phyloP scores from a whole-genome alignment of 1,140 invertebrate species.

The Drosophila novamexicana region DNA sequence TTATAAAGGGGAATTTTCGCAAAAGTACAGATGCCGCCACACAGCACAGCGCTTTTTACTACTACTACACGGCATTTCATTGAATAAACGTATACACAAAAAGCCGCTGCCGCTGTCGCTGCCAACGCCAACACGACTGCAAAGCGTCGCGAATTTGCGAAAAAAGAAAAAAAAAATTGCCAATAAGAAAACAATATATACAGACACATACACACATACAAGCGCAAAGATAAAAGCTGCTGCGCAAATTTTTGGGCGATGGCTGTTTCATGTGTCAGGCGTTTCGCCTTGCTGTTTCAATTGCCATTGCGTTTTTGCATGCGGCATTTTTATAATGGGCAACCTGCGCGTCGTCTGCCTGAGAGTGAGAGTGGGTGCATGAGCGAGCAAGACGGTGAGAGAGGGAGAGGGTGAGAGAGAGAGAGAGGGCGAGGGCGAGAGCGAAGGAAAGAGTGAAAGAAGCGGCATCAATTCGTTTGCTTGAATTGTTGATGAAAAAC shows the following conservation, averaged over 20 bases:
- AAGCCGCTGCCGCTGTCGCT: constrained; percentile 46
- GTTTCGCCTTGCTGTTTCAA: constrained; percentile 59
- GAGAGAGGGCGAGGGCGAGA: constrained; percentile 17
- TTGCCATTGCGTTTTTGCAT: constrained; percentile 61
- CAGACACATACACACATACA: constrained; percentile 36
- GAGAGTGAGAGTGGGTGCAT: constrained; percentile 45
- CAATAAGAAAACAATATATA: constrained; percentile 59
- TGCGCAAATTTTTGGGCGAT: constrained; percentile 82
- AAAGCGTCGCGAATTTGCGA: constrained; percentile 40
- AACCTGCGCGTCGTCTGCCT: constrained; percentile 60
- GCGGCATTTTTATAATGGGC: constrained; percentile 70
- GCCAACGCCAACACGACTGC: constrained; percentile 24
- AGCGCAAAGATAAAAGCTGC: constrained; percentile 67
- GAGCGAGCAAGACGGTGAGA: constrained; percentile 17
- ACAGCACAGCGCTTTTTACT: constrained; percentile 55
- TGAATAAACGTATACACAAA: constrained; percentile 71
- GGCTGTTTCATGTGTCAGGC: constrained; percentile 65
- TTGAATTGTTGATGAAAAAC: constrained; percentile 66
- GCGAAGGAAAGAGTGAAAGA: constrained; percentile 5
- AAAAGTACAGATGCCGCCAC: constrained; percentile 82
- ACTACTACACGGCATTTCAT: constrained; percentile 74
- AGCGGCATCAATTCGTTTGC: constrained; percentile 31
- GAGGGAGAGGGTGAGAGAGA: not conserved
- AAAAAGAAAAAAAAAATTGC: constrained; percentile 23
- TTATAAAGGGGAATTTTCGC: constrained; percentile 44